phyloP scores from a whole-genome alignment of 2,888 invertebrate species.

The Parthenolecanium corni region DNA sequence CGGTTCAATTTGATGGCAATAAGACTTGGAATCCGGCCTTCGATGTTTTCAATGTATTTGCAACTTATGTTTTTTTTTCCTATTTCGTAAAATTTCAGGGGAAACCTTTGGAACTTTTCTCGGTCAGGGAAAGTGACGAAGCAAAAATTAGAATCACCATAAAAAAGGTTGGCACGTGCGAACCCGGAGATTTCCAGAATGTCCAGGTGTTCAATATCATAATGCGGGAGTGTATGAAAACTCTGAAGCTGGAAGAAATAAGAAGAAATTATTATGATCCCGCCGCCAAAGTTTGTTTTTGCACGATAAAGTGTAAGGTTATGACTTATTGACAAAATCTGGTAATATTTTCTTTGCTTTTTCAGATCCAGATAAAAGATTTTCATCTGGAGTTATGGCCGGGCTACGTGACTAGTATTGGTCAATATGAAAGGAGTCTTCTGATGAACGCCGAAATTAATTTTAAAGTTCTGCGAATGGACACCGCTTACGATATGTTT shows the following conservation, averaged over 20 bases:
- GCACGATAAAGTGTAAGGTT: background rate
- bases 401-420: conserved; percentile 68
- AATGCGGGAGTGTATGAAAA: conserved; percentile 53
- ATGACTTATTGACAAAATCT: too few species aligned
- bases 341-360: conserved; percentile 32
- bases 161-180: conserved; percentile 48
- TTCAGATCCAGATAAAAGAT: conserved; percentile 49
- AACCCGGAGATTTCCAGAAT: conserved; percentile 54
- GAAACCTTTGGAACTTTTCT: conserved; percentile 22
- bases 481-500: conserved; percentile 53
- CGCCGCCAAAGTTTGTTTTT: conserved; percentile 45
- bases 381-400: conserved; percentile 65
- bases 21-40: too few species aligned
- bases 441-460: conserved; percentile 67
- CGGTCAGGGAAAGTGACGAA: background rate
- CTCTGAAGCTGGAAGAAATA: conserved; percentile 54
- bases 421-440: conserved; percentile 64
- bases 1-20: too few species aligned
- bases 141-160: conserved; percentile 35
- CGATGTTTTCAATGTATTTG: too few species aligned
- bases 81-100: background rate
- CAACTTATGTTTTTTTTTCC: background rate
- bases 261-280: conserved; percentile 65
- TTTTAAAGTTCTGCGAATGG: conserved; percentile 70
- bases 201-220: conserved; percentile 68